phyloP scores from a whole-genome alignment of 2,797 vertebrate genomes.

The Mus minutoides region DNA sequence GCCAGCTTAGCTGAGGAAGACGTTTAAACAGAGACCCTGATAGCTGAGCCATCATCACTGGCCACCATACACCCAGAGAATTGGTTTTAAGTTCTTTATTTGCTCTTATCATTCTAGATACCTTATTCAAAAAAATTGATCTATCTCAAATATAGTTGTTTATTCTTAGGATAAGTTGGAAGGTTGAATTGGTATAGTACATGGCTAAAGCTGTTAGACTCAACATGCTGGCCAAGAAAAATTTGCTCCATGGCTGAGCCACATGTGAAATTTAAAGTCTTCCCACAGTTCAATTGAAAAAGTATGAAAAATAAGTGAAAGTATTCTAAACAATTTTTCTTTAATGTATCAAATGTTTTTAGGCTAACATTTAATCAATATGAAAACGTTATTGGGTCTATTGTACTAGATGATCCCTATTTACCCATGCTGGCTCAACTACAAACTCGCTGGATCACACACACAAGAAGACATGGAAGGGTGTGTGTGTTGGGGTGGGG shows the following conservation, averaged over 20 bases:
- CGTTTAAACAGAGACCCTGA: not conserved
- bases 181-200: not conserved
- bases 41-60: not conserved
- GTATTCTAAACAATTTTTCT: not conserved
- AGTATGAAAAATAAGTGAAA: not conserved
- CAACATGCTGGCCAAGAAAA: not conserved
- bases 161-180: not conserved
- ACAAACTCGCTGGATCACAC: not conserved
- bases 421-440: not conserved
- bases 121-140: not conserved
- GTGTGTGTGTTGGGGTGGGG: not conserved
- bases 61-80: not conserved
- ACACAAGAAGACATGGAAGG: not conserved
- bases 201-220: not conserved
- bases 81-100: not conserved
- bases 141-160: not conserved
- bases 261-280: not conserved
- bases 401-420: not conserved
- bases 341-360: not conserved
- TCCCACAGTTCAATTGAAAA: not conserved
- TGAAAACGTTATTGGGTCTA: not conserved
- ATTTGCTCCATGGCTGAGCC: not conserved
- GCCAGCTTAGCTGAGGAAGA: not conserved
- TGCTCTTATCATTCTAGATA: not conserved
- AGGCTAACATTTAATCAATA: not conserved